phyloP scores from a whole-genome alignment of 2,797 vertebrate species.

The Scomberomorus guttatus region DNA sequence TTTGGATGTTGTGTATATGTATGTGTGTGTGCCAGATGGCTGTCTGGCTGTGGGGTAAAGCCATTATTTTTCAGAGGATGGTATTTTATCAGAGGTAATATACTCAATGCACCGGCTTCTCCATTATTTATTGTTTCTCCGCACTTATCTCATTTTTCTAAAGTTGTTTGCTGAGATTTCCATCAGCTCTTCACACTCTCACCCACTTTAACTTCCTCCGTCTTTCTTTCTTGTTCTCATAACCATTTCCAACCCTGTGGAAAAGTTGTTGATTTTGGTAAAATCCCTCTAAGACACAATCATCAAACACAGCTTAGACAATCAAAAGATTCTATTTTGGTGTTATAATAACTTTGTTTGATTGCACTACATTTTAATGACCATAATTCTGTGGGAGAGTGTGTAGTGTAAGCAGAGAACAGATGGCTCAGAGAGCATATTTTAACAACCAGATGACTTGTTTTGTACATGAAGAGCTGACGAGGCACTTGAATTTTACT shows the following conservation, averaged over 20 bases:
- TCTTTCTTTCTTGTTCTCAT: constrained; percentile 37
- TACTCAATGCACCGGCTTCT: constrained; percentile 58
- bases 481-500: constrained; percentile 73
- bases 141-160: constrained; percentile 63
- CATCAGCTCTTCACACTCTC: constrained; percentile 53
- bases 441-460: constrained; percentile 77
- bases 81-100: constrained; percentile 75
- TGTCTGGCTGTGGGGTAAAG: constrained; percentile 70
- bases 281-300: constrained; percentile 63
- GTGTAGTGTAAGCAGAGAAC: constrained; percentile 71
- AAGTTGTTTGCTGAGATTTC: constrained; percentile 73
- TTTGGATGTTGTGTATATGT: constrained; percentile 29
- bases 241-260: constrained; percentile 53
- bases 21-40: constrained; percentile 51
- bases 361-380: constrained; percentile 75
- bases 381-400: constrained; percentile 67
- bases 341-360: constrained; percentile 71
- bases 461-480: constrained; percentile 76
- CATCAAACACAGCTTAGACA: constrained; percentile 69
- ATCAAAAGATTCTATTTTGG: constrained; percentile 69
- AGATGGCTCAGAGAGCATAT: constrained; percentile 77
- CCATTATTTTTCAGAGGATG: constrained; percentile 76
- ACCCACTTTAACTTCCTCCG: constrained; percentile 30
- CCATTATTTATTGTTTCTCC: constrained; percentile 76
- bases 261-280: constrained; percentile 72